phyloP scores from a whole-genome alignment of 1,140 invertebrate genomes.

The Conus ventricosus region DNA sequence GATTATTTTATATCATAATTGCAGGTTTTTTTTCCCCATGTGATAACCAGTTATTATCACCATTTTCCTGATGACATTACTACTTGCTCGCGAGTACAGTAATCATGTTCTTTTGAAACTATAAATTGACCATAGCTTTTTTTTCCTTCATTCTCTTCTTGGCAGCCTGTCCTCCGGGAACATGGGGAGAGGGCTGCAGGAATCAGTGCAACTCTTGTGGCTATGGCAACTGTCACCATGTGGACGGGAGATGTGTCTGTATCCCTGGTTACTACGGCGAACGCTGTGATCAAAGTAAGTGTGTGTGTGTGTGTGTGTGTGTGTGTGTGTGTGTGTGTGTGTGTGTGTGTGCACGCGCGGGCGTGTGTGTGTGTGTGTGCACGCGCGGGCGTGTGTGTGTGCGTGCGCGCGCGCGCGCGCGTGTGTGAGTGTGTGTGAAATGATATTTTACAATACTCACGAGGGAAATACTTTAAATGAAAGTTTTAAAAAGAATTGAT shows the following conservation, averaged over 20 bases:
- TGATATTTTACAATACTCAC: no score
- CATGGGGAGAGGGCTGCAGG: slow-evolving; percentile 5
- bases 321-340: slow-evolving; percentile 9
- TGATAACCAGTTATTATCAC: no score
- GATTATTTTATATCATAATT: no score
- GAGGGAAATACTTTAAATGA: no score
- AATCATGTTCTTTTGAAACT: no score
- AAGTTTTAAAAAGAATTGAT: no score
- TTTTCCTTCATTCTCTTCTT: neutral
- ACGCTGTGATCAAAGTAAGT: slow-evolving; percentile 7
- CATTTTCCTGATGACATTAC: no score
- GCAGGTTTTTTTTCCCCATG: no score
- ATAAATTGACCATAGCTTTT: no score
- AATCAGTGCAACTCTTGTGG: neutral
- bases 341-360: neutral
- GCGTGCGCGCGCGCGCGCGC: no score
- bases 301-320: slow-evolving; percentile 3
- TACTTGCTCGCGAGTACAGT: no score
- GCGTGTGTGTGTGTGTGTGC: slow-evolving; percentile 23
- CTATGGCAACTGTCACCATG: slow-evolving; percentile 15
- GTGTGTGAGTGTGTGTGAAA: slow-evolving; percentile 1
- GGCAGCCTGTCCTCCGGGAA: slow-evolving; percentile 15
- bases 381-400: neutral
- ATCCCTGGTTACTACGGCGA: slow-evolving; percentile 20
- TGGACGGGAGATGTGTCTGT: slow-evolving; percentile 5